Evolutionary conservation across 2,888 invertebrate genomes (phyloP), one percentile per base, ranked within the genome.

Genomic region (Eupithecia subfuscata): DNA sequence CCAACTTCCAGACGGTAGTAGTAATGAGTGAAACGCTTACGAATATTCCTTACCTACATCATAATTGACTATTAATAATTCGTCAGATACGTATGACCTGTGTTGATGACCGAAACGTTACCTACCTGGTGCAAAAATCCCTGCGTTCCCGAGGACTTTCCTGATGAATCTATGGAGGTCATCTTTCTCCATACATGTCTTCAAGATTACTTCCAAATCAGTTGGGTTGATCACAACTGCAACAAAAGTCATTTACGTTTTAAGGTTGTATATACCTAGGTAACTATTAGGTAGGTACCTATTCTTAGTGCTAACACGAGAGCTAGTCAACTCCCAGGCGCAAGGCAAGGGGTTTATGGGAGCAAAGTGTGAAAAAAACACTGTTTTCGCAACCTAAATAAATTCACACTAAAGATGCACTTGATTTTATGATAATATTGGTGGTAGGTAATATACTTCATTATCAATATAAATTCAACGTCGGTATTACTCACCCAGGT

Each of bases 101-200:
- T 9, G 2, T 22, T 18, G 37, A 22, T 22, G 30, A 30, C 14
- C n/a, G n/a, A 40, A 12, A 43, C 18, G 18, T 22, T 22, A 9
- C 16, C 18, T 76, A 92, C 92, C 92, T 86, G 92, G 90, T 67
- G 92, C 91, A 77, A 91, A 92, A 78, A 92, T 90, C 8, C 89
- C 89, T 34, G 92, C 92, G 67, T 87, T 82, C 2, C 93, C 93
- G 37, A 87, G 84, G 22, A 91, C 0, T 43, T 85, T 88, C 65
- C 86, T 84, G 0, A 92, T 81, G 70, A 92, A 92, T 52, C 90
- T 85, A 76, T 93, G 92, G 0, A 92, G 84, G 56, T 92, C 90
- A 37, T 92, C 93, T 77, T 92, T 95, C 80, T 94, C 92, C 78
- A 95, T 43, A 69, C 92, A 93, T 0, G 89, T 88, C 83, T 92